phyloP scores from a whole-genome alignment of 2,888 invertebrate species.

The Clitarchus hookeri region DNA sequence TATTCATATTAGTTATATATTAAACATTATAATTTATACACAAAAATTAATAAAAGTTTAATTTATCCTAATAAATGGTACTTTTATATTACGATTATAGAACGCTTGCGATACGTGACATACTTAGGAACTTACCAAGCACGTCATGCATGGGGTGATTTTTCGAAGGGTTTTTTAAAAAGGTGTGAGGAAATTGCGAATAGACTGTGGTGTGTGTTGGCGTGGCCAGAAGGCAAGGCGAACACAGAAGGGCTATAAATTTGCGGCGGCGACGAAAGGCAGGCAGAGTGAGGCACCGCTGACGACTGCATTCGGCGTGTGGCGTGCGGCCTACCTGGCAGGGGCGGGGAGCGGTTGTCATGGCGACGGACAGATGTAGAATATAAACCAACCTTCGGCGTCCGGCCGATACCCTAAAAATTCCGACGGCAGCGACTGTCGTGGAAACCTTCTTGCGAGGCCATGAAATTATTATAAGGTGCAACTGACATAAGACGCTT shows the following conservation, averaged over 20 bases:
- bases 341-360: conserved; percentile 20
- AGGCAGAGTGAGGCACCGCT: neutral
- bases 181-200: no score
- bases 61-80: no score
- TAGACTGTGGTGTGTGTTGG: neutral
- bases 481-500: no score
- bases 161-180: no score
- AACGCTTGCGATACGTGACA: no score
- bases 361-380: conserved; percentile 23
- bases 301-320: neutral
- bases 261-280: neutral
- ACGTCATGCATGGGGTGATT: no score
- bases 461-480: no score
- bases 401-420: neutral
- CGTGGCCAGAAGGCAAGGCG: neutral
- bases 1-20: no score
- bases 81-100: no score
- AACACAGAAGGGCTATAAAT: neutral
- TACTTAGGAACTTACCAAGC: no score
- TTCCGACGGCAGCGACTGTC: neutral
- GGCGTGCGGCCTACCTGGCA: neutral
- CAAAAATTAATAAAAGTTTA: no score
- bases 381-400: conserved; percentile 19
- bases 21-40: no score
- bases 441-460: neutral